A percentile compares a stretch with the other conserved stretches of the same genome.
Conservation (phyloP, 2,797 vertebrate genomes). For the Spheniscus humboldti region DNA sequence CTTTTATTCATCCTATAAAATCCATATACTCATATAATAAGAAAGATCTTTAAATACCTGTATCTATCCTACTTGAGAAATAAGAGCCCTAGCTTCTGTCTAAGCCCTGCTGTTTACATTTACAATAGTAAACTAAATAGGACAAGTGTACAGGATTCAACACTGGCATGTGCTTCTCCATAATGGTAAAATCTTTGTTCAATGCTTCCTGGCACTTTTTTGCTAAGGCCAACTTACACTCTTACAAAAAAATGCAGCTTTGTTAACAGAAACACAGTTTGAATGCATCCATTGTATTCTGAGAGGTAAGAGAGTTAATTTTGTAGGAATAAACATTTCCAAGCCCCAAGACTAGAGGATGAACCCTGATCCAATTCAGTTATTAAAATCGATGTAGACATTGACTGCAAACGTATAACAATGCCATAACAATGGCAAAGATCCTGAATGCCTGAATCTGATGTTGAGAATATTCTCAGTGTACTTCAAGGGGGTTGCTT, state of each 20-base stretch:
- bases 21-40: neutral
- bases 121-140: neutral
- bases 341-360: neutral
- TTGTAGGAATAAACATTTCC: neutral
- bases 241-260: rapidly evolving
- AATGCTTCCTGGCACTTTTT: neutral
- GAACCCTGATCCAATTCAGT: neutral
- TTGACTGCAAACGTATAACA: neutral
- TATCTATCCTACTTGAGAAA: neutral
- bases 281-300: neutral
- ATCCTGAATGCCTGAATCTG: neutral
- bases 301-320: neutral
- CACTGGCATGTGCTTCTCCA: neutral
- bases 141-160: neutral
- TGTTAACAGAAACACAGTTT: neutral
- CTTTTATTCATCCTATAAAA: neutral
- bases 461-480: neutral
- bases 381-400: neutral
- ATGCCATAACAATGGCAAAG: neutral
- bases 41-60: neutral
- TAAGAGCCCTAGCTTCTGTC: neutral
- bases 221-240: neutral
- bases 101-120: neutral
- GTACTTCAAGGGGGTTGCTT: neutral
- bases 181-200: neutral